Percentiles rank a stretch among this genome's conserved stretches.
phyloP scores from a whole-genome alignment of 2,113 vertebrate species.

The Empidonax alnorum region DNA sequence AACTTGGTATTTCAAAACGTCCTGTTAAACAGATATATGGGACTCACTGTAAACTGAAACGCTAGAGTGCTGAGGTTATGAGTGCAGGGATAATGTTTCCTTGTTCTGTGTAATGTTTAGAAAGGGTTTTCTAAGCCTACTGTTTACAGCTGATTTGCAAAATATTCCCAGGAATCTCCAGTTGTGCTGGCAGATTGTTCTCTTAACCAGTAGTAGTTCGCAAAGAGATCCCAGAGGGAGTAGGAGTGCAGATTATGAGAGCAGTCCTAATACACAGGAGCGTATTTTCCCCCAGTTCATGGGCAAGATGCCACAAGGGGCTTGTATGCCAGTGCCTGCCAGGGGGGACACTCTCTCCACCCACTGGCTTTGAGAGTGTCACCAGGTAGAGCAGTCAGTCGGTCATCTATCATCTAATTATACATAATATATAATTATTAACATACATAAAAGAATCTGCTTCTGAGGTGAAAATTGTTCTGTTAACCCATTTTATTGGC shows the following conservation, averaged over 20 bases:
- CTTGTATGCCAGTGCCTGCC: background rate
- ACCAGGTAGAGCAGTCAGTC: background rate
- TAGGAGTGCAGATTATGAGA: background rate
- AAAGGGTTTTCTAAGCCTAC: background rate
- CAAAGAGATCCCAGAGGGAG: background rate
- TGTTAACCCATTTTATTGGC: background rate
- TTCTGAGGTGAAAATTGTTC: background rate
- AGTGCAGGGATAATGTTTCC: background rate
- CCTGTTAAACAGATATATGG: background rate
- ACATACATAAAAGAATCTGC: background rate
- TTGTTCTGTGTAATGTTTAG: background rate
- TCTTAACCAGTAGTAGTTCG: background rate
- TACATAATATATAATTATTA: background rate
- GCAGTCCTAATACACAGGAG: background rate
- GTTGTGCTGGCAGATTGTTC: background rate
- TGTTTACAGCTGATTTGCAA: background rate
- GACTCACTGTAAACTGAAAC: background rate
- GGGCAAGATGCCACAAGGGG: background rate
- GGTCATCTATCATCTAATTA: background rate
- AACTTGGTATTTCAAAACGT: background rate
- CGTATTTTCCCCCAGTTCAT: accelerated
- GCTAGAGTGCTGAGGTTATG: background rate
- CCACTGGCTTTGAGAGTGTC: background rate
- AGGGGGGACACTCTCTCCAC: background rate
- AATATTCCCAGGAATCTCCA: constrained; percentile 17